Conservation (phyloP, 2,888 invertebrate genomes). For the Aquatica leii region DNA sequence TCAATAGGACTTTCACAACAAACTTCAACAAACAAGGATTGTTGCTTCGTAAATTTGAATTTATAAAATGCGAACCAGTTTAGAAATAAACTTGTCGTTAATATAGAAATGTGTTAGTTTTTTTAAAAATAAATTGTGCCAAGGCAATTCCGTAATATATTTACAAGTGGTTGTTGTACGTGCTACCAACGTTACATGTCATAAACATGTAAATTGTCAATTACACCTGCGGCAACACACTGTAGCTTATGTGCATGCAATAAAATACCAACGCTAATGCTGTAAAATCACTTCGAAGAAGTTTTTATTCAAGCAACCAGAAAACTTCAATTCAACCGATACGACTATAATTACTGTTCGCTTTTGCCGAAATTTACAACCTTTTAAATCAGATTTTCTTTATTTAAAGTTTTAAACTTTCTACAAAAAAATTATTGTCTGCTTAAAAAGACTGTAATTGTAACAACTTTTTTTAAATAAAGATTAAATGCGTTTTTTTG, state of each 20-base stretch:
- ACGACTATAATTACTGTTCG: slow-evolving; percentile 9
- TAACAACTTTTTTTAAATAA: too few species aligned
- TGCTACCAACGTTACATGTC: slow-evolving; percentile 18
- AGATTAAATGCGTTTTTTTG: too few species aligned
- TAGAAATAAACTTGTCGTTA: slow-evolving; percentile 1
- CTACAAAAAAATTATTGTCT: too few species aligned
- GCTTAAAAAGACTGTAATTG: too few species aligned
- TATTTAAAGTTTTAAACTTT: not conserved
- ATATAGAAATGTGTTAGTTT: not conserved
- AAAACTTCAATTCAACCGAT: slow-evolving; percentile 11
- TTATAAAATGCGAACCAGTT: slow-evolving; percentile 21
- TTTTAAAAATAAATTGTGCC: not conserved
- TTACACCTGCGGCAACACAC: slow-evolving; percentile 19
- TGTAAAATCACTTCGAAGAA: slow-evolving; percentile 7
- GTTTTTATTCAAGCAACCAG: slow-evolving; percentile 7
- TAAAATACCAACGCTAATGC: slow-evolving; percentile 4
- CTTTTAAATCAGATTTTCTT: slow-evolving; percentile 12
- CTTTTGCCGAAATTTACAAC: slow-evolving; percentile 6
- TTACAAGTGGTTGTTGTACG: slow-evolving; percentile 16
- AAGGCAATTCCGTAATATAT: too few species aligned
- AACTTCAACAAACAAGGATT: slow-evolving; percentile 26
- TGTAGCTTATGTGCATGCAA: slow-evolving; percentile 8
- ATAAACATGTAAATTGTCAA: slow-evolving; percentile 33
- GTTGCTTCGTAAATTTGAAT: slow-evolving; percentile 17
- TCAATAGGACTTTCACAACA: slow-evolving; percentile 26